Base-by-base conservation (phyloP, 1,140 invertebrate species). In the Ridgeia piscesae region DNA sequence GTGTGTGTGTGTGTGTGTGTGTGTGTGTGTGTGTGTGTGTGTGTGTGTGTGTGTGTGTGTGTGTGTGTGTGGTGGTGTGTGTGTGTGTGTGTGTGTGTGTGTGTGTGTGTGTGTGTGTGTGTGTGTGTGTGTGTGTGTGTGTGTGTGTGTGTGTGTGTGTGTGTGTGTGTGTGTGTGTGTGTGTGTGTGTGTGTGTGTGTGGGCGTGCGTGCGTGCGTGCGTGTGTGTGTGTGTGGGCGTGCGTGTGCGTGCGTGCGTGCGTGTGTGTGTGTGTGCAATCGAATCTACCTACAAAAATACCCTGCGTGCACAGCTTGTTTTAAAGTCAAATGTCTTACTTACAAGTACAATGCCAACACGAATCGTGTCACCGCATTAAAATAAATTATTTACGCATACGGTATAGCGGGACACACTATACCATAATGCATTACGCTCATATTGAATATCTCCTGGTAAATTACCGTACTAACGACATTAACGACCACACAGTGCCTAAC, bases 121-220 rank as follows among this genome's bases (percentile, higher is more conserved):
- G 93, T 94, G 94, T 94, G 93, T 94, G 93, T 94, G 94, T 94
- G 93, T 94, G 93, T 93, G 93, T 94, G 93, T 94, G 93, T 94
- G 94, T 94, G 93, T 94, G 93, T 94, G 94, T 94, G 93, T 94
- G 94, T 94, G 93, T 94, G 94, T 94, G 93, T 94, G 94, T 94
- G 93, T 94, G 94, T 94, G 94, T 93, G 94, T 94, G 93, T 94
- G 93, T 94, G 93, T 94, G 92, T 94, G 93, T 94, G 94, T 94
- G 89, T 89, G 42, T 42, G 42, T 42, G 42, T 42, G 42, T 42
- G 42, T 11, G 42, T 11, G 42, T 42, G 4, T 42, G 42, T 42
- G 42, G 4, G 42, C 11, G 42, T 11, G 42, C 42, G 42, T 42
- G 4, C 11, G 42, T 42, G 42, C 11, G 42, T 42, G 42, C 42